Percentiles rank a stretch among this genome's conserved stretches.
Evolutionary conservation across 2,888 invertebrate species (phyloP).

Genomic region (Lasioglossum zephyrum): DNA sequence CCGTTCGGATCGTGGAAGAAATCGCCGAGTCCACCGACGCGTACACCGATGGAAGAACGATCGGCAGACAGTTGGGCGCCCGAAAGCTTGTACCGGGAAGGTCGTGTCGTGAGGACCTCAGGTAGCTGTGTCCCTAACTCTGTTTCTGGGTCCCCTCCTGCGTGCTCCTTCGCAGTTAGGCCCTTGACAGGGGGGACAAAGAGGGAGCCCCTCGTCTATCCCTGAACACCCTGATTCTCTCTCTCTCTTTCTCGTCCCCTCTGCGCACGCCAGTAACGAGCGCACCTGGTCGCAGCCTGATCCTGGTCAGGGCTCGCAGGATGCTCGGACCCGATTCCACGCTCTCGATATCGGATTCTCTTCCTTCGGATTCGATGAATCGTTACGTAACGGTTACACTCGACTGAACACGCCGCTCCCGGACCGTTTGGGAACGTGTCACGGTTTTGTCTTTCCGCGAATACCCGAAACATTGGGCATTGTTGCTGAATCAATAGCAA

Average conservation of each 20-base stretch:
- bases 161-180: constrained; percentile 48
- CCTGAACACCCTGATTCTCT: constrained; percentile 48
- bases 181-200: constrained; percentile 18
- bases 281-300: constrained; percentile 68
- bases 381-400: background rate
- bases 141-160: constrained; percentile 57
- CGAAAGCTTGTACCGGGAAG: constrained; percentile 59
- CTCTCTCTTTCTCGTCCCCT: constrained; percentile 43
- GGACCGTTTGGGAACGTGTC: background rate
- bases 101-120: constrained; percentile 64
- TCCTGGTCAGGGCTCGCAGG: constrained; percentile 58
- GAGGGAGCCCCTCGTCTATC: constrained; percentile 49
- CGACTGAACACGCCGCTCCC: background rate
- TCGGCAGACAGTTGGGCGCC: constrained; percentile 77
- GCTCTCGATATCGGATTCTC: constrained; percentile 28
- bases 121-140: constrained; percentile 70
- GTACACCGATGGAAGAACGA: constrained; percentile 46
- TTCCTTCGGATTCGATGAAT: background rate
- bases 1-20: constrained; percentile 56
- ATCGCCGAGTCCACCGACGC: constrained; percentile 68
- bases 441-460: background rate
- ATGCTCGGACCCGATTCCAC: constrained; percentile 42
- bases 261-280: constrained; percentile 50
- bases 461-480: background rate
- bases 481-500: background rate